Evolutionary conservation across 1,140 invertebrate species (phyloP).

Genomic region (Oedothorax gibbosus): DNA sequence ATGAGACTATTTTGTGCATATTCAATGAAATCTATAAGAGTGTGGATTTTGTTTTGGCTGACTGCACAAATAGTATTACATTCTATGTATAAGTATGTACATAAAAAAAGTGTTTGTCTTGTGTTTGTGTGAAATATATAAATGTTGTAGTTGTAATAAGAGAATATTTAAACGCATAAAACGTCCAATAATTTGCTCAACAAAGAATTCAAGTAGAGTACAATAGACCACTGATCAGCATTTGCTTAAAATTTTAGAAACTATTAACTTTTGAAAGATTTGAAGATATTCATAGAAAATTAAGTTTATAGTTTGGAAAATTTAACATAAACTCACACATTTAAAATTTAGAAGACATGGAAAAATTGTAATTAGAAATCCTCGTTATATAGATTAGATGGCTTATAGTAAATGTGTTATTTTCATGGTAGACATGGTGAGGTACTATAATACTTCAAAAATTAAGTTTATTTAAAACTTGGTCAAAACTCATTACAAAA

Average conservation of each 20-base stretch:
- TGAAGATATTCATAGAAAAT: too few species aligned
- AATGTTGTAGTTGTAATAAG: slow-evolving; percentile 30
- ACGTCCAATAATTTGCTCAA: slow-evolving; percentile 55
- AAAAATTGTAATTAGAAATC: too few species aligned
- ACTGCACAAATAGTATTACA: not conserved
- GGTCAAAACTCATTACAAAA: too few species aligned
- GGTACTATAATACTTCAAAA: too few species aligned
- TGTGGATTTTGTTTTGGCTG: not conserved
- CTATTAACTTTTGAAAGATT: not conserved
- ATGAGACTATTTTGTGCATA: too few species aligned
- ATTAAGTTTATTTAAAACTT: too few species aligned
- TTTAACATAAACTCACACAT: too few species aligned
- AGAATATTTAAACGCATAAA: slow-evolving; percentile 29
- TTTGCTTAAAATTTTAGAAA: slow-evolving; percentile 42
- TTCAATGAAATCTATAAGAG: not conserved
- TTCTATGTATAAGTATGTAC: slow-evolving; percentile 37
- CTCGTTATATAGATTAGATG: too few species aligned
- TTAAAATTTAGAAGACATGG: too few species aligned
- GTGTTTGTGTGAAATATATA: slow-evolving; percentile 23
- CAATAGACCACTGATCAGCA: slow-evolving; percentile 6
- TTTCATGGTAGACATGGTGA: too few species aligned
- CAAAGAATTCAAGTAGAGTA: slow-evolving; percentile 35
- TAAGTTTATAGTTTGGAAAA: too few species aligned
- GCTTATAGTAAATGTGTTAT: too few species aligned
- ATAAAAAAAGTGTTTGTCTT: not conserved